A percentile compares a stretch with the other conserved stretches of the same genome.
phyloP scores from a whole-genome alignment of 2,797 vertebrate species.

The Anableps anableps region DNA sequence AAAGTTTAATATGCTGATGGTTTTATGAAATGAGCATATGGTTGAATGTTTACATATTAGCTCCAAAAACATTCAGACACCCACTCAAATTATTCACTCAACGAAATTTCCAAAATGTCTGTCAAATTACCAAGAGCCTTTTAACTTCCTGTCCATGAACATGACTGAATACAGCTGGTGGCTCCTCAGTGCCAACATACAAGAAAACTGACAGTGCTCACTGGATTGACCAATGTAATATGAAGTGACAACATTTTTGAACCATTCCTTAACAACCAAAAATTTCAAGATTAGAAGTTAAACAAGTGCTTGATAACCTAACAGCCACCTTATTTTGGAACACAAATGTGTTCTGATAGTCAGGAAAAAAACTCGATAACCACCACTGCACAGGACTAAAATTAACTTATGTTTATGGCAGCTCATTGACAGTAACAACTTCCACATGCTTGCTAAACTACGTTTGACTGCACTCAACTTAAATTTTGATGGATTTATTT shows the following conservation, averaged over 20 bases:
- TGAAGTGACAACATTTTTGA: neutral
- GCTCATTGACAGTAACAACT: neutral
- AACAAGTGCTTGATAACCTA: neutral
- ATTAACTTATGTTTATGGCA: neutral
- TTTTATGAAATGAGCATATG: slow-evolving; percentile 15
- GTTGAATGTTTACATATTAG: slow-evolving; percentile 7
- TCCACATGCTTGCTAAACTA: too few relatives aligned
- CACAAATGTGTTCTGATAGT: neutral
- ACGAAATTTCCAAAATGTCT: slow-evolving; percentile 1
- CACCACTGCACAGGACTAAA: neutral
- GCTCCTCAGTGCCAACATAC: neutral
- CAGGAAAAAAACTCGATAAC: neutral
- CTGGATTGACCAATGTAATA: neutral
- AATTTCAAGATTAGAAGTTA: neutral
- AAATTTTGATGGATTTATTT: neutral
- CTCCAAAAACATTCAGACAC: slow-evolving; percentile 9
- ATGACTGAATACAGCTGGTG: slow-evolving; percentile 3
- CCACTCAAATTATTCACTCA: slow-evolving; percentile 16
- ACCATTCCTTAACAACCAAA: neutral
- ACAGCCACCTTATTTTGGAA: neutral
- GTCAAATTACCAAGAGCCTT: slow-evolving; percentile 5
- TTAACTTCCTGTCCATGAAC: slow-evolving; percentile 8
- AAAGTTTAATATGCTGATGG: slow-evolving; percentile 4
- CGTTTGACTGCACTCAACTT: too few relatives aligned
- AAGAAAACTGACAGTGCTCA: neutral